Evolutionary conservation across 1,140 invertebrate species (phyloP).

Genomic region (Planococcus citri): DNA sequence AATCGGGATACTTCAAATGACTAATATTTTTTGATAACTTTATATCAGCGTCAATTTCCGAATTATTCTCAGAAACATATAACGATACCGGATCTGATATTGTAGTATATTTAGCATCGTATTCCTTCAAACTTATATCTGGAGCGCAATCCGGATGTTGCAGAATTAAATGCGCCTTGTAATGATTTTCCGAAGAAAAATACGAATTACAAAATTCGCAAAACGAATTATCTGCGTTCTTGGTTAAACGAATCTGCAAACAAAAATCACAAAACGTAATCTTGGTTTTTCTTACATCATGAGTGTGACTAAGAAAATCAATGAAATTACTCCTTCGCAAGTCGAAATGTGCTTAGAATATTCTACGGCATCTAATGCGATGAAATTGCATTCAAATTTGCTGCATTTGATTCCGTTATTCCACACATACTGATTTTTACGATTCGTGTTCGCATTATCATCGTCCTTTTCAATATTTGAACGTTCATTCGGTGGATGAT

Average conservation of each 20-base stretch:
- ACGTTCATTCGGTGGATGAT: background rate
- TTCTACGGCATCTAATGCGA: constrained; percentile 3
- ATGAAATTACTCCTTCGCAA: constrained; percentile 5
- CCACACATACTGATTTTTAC: background rate
- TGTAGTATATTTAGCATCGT: background rate
- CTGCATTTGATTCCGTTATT: constrained; percentile 7
- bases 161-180: constrained; percentile 9
- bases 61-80: constrained; percentile 10
- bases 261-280: background rate
- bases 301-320: background rate
- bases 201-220: background rate
- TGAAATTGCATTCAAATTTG: background rate
- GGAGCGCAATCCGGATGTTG: background rate
- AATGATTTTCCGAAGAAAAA: constrained; percentile 10
- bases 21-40: background rate
- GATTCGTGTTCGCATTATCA: background rate
- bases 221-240: background rate
- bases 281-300: background rate
- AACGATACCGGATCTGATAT: background rate
- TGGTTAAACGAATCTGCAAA: background rate
- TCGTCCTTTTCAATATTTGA: background rate
- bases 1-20: constrained; percentile 2
- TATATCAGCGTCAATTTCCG: background rate
- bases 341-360: constrained; percentile 1
- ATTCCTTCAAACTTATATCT: background rate